Evolutionary conservation across 2,113 vertebrate species (phyloP), one percentile per base, ranked within the genome.

Genomic region (Nannospalax galili): DNA sequence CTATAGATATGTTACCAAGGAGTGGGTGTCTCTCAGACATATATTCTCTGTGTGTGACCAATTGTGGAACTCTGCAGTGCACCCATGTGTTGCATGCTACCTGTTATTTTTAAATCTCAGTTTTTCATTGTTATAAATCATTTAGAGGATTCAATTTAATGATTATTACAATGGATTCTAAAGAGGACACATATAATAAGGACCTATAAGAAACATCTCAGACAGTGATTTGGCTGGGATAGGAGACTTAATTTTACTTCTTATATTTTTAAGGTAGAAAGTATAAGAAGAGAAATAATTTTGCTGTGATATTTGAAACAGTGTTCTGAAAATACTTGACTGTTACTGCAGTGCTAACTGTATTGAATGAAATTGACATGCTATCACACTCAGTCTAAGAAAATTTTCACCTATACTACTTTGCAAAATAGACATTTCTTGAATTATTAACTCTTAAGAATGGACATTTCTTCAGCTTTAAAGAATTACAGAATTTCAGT

Each of bases 381-480:
- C 15, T 94, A 84, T 88, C 64, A 15, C 6, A 77, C 37, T 65
- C 42, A 82, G 30, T 74, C 11, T 78, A 88, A 84, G 58, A 92
- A 94, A 84, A 45, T 7, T 79, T 91, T 92, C 48, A 88, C 87
- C 93, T 79, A 88, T 89, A n/a, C 52, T 87, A 74, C 96, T 24
- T 42, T 92, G 15, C 70, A 88, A 85, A 40, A 8, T 79, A 20
- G 32, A 75, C 88, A 94, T 91, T 93, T 80, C 28, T 16, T 97
- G 22, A 79, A 56, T 42, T 90, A 87, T 80, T 48, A 74, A 95
- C 75, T 85, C 30, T 87, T 89, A 22, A 80, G 75, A 90, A 77
- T 7, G 56, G 16, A 90, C 64, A 74, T 92, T 88, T 88, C 74
- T 58, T 93, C 5, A 74, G 62, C n/a, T 93, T 88, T 90, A 16